phyloP scores from a whole-genome alignment of 2,113 vertebrate genomes.

The Nesogale talazaci region DNA sequence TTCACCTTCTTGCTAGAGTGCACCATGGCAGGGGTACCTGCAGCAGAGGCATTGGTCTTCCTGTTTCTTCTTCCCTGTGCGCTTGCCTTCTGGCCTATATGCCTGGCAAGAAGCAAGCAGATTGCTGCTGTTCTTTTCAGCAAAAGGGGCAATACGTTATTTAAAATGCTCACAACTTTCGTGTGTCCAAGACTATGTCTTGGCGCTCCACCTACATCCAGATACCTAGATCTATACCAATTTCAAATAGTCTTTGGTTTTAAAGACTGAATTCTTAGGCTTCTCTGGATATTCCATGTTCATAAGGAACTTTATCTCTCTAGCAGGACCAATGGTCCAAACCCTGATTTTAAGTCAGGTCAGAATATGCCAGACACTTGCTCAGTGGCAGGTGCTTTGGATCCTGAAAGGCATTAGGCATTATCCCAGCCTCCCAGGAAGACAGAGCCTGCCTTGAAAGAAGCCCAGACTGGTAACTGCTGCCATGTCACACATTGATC shows the following conservation, averaged over 20 bases:
- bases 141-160: background rate
- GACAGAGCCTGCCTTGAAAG: conserved; percentile 6
- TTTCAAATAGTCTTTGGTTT: background rate
- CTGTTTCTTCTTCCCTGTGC: background rate
- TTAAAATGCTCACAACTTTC: background rate
- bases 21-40: too few relatives aligned
- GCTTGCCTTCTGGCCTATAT: background rate
- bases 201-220: background rate
- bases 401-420: background rate
- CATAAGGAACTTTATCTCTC: background rate
- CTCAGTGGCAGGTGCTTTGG: background rate
- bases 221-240: background rate
- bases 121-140: background rate
- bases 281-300: background rate
- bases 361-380: background rate
- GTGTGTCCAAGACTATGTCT: background rate
- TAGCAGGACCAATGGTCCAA: background rate
- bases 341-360: background rate
- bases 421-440: background rate
- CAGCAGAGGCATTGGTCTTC: too few relatives aligned
- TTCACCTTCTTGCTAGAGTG: background rate
- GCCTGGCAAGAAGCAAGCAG: background rate
- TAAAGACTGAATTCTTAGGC: background rate
- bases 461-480: background rate
- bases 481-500: background rate